Percentiles rank a stretch among this genome's conserved stretches.
Conservation (phyloP, 2,888 invertebrate genomes). For the Microctonus brassicae region DNA sequence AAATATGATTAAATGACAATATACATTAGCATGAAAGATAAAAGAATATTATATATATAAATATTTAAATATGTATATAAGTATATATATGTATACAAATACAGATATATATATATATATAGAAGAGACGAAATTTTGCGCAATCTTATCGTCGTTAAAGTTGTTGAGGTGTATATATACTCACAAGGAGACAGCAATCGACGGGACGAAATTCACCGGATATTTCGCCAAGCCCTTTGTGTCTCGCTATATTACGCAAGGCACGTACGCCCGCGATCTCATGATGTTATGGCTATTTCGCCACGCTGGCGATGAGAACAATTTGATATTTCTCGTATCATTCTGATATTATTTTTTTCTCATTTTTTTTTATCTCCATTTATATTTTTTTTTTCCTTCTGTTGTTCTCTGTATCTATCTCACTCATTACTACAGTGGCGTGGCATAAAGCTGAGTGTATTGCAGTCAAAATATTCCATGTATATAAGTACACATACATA, state of each 20-base stretch:
- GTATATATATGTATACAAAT: neutral
- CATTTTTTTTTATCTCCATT: neutral
- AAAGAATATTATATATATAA: no score
- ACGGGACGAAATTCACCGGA: slow-evolving; percentile 45
- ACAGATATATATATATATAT: neutral
- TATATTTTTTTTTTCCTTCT: neutral
- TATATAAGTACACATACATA: neutral
- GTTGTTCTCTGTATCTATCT: neutral
- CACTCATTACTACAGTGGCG: neutral
- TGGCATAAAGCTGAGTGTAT: no score
- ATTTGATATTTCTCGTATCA: slow-evolving; percentile 46
- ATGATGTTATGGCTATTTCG: slow-evolving; percentile 37
- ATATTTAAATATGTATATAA: no score
- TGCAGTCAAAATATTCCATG: no score
- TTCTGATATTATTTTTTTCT: neutral
- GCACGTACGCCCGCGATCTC: slow-evolving; percentile 17
- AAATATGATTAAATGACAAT: neutral
- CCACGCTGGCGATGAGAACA: slow-evolving; percentile 48
- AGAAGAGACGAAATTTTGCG: neutral
- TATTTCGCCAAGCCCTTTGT: slow-evolving; percentile 49
- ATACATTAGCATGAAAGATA: neutral
- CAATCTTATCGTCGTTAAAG: neutral
- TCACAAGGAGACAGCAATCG: neutral
- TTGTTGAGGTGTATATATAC: neutral
- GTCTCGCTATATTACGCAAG: slow-evolving; percentile 25